These are phyloP conservation scores for Sarcophaga rosellei DNA, from an alignment of 2,888 invertebrate species.

Conservation along the genomic window DNA sequence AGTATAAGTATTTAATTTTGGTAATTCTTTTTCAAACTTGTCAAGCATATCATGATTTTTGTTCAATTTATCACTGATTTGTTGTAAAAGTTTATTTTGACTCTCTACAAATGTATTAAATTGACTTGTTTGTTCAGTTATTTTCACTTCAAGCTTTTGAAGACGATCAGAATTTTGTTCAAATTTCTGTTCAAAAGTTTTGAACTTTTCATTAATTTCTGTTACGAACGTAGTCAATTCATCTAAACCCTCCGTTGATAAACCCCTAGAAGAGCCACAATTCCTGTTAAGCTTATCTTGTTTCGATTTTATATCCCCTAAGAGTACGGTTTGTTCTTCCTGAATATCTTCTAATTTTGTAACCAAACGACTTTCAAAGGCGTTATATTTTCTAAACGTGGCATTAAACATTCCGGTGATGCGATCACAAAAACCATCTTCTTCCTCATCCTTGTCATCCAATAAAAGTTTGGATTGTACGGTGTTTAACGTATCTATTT, in stretches of 20 bases:
- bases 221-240: slow-evolving; percentile 20
- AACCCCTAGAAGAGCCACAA: not conserved
- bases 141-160: slow-evolving; percentile 19
- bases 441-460: not conserved
- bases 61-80: slow-evolving; percentile 36
- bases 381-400: slow-evolving; percentile 47
- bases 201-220: slow-evolving; percentile 40
- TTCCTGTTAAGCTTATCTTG: slow-evolving; percentile 36
- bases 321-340: slow-evolving; percentile 34
- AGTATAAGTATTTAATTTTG: slow-evolving; percentile 9
- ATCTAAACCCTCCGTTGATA: not conserved
- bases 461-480: not conserved
- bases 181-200: slow-evolving; percentile 32
- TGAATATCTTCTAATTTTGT: slow-evolving; percentile 50
- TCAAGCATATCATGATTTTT: slow-evolving; percentile 42
- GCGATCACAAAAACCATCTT: slow-evolving; percentile 11
- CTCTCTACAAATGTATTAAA: not conserved
- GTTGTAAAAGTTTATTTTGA: slow-evolving; percentile 25
- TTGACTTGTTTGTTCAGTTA: slow-evolving; percentile 24
- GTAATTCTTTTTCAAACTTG: slow-evolving; percentile 17
- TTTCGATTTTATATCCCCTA: slow-evolving; percentile 28
- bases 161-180: not conserved
- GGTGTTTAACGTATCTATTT: not conserved
- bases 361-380: slow-evolving; percentile 38
- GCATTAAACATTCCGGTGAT: slow-evolving; percentile 34